Evolutionary conservation across 2,888 invertebrate genomes (phyloP).

Genomic region (Pseudeuparius sepicola): DNA sequence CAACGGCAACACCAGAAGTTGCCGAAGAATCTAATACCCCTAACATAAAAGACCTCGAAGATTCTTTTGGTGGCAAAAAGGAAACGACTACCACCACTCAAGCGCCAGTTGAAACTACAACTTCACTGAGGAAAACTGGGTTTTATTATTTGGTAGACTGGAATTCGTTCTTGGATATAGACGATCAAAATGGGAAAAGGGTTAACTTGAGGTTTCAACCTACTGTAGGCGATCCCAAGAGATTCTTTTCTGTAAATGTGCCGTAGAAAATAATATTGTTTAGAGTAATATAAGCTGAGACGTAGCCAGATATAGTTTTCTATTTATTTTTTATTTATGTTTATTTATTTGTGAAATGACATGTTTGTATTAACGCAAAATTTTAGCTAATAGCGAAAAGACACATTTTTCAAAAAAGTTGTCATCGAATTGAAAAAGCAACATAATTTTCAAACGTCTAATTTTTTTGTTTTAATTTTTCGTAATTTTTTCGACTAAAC

Average conservation of each 20-base stretch:
- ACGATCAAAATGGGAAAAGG: conserved; percentile 58
- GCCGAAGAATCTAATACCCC: conserved; percentile 28
- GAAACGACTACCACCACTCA: conserved; percentile 42
- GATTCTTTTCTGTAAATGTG: conserved; percentile 64
- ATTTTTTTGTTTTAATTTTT: too few relatives aligned
- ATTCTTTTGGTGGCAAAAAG: conserved; percentile 55
- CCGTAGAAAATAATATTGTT: too few relatives aligned
- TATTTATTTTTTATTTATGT: too few relatives aligned
- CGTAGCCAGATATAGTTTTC: too few relatives aligned
- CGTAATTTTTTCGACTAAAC: too few relatives aligned
- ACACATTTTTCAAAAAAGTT: too few relatives aligned
- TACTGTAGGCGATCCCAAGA: conserved; percentile 68
- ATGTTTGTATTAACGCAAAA: too few relatives aligned
- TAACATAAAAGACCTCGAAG: conserved; percentile 58
- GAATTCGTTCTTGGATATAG: conserved; percentile 79
- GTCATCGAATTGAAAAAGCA: too few relatives aligned
- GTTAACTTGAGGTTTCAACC: conserved; percentile 73
- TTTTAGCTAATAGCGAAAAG: too few relatives aligned
- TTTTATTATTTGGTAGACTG: conserved; percentile 79
- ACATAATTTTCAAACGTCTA: too few relatives aligned
- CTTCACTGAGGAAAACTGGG: conserved; percentile 62
- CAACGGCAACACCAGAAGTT: conserved; percentile 4
- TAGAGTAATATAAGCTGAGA: too few relatives aligned
- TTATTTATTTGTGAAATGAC: too few relatives aligned
- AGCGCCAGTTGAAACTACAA: conserved; percentile 50